Base-by-base conservation (phyloP, 2,113 vertebrate genomes). In the Nanorana parkeri region DNA sequence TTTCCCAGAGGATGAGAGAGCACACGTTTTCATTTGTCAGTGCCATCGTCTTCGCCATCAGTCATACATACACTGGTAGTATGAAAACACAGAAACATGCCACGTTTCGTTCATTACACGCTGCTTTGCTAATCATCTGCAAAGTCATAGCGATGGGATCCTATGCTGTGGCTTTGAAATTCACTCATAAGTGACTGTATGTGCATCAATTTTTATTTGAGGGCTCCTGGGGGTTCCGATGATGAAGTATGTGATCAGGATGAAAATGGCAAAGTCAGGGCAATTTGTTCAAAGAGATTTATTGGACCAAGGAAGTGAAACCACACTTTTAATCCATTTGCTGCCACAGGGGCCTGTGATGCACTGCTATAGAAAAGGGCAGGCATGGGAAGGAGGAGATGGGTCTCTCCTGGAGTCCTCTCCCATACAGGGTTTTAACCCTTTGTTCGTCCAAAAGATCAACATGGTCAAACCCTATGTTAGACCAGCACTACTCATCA, bases 281-380 rank as follows among this genome's bases (percentile, higher is more conserved):
- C 66, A 81, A 81, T 81, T 81, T 81, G 79, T 47, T 64, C 68
- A 72, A 52, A 80, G 56, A 81, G 78, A 81, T 81, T 81, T 81
- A 81, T 81, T 71, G 78, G 78, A 52, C 36, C 78, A 81, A 81
- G 68, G 52, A 81, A 72, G 78, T 81, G 78, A 69, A 81, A 81
- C 78, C 68, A 73, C 58, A 64, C 68, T 72, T 81, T 67, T 72
- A 81, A 81, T 81, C 68, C 78, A 73, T 52, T 81, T 41, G n/a
- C 67, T 81, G 78, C 78, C 78, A 81, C 56, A 54, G 58, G 78
- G 78, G 55, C 26, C 51, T 67, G 77, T 0, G 36, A 29, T 1
- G 64, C 52, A 29, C 77, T 56, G 77, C 23, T 56, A 65, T 24
- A 36, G 7, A 52, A 41, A 77, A 20, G 19, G 36, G 58, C 41